Evolutionary conservation across 1,140 invertebrate species (phyloP), one percentile per base, ranked within the genome.

Genomic region (Acyrthosiphon pisum): DNA sequence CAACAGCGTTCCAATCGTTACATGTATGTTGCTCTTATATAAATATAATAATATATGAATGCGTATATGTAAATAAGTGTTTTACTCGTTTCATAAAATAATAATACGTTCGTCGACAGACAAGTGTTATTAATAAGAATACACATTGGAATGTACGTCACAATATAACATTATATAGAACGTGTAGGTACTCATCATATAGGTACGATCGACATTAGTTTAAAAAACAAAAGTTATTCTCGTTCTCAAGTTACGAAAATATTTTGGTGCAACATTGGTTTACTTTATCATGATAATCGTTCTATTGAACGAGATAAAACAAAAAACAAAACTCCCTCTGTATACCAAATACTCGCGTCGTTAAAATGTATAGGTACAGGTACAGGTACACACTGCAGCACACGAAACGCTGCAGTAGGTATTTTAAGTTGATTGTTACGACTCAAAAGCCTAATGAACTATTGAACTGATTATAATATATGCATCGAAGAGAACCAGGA

Each of bases 61-160:
- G 22, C 50, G 48, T 44, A 44, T 44, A 68, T 90, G 89, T 14
- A 90, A 90, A 90, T 46, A n/a, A n/a, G 37, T 46, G 23, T 90
- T 68, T 90, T 90, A 30, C 37, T 90, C 23, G 41, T 90, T 90
- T 60, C 14, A 44, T 90, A 41, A 90, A 44, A 68, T 90, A 41
- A 56, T 90, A 90, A 60, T 90, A 44, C 60, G 89, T 90, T 44
- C n/a, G 41, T 68, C 37, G 56, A 90, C 89, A 68, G 89, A 44
- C 89, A 90, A 68, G 53, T 90, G 89, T 44, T 76, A 76, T 76
- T 44, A 68, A 44, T 68, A 68, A 68, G 44, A 68, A 90, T 30
- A 90, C 53, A 90, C 23, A 60, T 90, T 60, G 26, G 20, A 90
- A 90, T 90, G 23, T 90, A 44, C 56, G 89, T 90, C 37, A 90